Percentiles rank a stretch among this genome's conserved stretches.
Conservation (phyloP, 1,140 invertebrate species). For the Neodiprion pinetum region DNA sequence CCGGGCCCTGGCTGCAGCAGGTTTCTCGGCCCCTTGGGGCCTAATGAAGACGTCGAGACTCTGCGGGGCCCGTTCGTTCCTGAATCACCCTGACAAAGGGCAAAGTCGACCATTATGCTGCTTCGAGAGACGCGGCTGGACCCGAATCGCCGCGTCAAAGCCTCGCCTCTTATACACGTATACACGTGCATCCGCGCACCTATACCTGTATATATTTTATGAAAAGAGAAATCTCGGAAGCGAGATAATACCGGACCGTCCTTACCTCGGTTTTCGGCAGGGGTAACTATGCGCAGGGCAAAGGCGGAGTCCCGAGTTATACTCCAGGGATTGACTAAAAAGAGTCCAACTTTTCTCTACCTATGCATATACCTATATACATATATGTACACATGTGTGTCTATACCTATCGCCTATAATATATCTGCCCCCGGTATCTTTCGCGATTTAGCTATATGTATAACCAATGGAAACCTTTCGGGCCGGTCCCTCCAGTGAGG, state of each 20-base stretch:
- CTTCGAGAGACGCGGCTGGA: background rate
- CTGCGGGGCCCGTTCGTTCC: background rate
- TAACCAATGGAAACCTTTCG: no score
- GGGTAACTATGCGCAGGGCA: background rate
- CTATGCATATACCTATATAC: no score
- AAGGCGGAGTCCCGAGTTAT: no score
- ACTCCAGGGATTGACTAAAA: no score
- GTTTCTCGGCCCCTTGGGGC: background rate
- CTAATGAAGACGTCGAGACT: background rate
- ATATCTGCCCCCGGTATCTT: no score
- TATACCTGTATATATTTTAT: background rate
- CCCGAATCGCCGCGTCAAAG: slow-evolving; percentile 3
- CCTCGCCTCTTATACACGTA: background rate
- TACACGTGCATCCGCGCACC: no score
- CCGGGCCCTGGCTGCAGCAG: background rate
- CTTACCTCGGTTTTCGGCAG: background rate
- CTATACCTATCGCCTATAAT: no score
- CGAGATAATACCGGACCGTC: background rate
- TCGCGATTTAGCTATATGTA: no score
- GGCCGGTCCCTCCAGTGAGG: no score
- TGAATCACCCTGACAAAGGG: slow-evolving; percentile 7
- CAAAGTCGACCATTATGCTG: background rate
- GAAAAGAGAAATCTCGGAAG: slow-evolving; percentile 7
- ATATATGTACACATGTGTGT: no score
- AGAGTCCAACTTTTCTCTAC: no score